Conservation (phyloP, 2,113 vertebrate species). For the Pantherophis guttatus region DNA sequence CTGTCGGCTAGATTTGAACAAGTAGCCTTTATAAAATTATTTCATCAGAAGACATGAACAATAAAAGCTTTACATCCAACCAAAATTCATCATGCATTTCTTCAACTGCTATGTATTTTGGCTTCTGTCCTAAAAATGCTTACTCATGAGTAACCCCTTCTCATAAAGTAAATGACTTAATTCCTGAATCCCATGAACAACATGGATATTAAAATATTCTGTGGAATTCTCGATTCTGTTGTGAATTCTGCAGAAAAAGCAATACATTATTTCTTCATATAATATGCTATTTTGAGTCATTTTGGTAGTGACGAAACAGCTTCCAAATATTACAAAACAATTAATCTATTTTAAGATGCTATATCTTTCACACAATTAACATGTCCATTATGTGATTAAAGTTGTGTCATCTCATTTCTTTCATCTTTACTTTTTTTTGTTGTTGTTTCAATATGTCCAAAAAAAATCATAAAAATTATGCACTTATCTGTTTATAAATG, state of each 20-base stretch:
- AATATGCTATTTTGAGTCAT: background rate
- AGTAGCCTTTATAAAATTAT: slow-evolving; percentile 56
- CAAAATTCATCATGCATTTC: slow-evolving; percentile 31
- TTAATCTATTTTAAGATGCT: background rate
- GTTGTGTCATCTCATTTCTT: background rate
- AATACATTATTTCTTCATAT: background rate
- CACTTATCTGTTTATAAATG: background rate
- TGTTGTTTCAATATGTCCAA: background rate
- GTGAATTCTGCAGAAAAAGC: background rate
- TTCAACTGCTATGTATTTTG: slow-evolving; percentile 33
- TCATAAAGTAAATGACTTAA: background rate
- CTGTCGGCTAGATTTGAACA: slow-evolving; percentile 59
- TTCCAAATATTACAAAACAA: background rate
- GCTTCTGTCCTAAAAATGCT: background rate
- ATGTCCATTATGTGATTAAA: background rate
- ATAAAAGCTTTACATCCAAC: slow-evolving; percentile 45
- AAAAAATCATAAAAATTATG: background rate
- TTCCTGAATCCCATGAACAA: background rate
- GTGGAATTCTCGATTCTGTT: background rate
- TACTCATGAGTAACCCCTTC: background rate
- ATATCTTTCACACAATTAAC: background rate
- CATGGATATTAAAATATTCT: background rate
- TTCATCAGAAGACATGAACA: slow-evolving; percentile 24
- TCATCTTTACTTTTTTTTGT: background rate
- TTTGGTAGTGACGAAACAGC: background rate